Evolutionary conservation across 2,888 invertebrate genomes (phyloP), one percentile per base, ranked within the genome.

Genomic region (Amiota communis): DNA sequence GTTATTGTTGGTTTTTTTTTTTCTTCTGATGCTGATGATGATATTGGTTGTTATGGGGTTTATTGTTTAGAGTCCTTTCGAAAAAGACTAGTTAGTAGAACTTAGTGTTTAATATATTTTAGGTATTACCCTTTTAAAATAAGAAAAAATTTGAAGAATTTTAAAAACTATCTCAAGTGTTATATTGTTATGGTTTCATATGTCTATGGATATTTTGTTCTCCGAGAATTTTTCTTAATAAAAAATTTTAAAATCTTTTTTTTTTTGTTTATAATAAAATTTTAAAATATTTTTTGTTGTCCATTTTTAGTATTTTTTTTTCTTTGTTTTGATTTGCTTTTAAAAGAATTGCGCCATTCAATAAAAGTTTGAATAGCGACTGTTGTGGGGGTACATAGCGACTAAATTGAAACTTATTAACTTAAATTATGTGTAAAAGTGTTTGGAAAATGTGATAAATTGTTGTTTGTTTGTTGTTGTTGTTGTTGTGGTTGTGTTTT

Each of bases 41-140:
- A 36, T 36, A 6, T 36, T 36, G 36, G 36, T 36, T 36, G 3
- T 36, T 36, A 6, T 23, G 23, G 23, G 36, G 1, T 23, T 23
- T 23, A 83, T 83, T 85, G 88, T 88, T 88, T 88, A 88, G 88
- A 88, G 88, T 88, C 89, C 88, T 88, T 88, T 88, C 87, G 83
- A 75, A 88, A 88, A 88, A 88, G 88, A 88, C 88, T 88, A 86
- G 83, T 51, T n/a, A 86, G 83, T n/a, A 86, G 83, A 79, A 81
- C 80, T 81, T 81, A 80, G 79, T 20, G 23, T 20, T n/a, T 15
- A 20, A 57, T n/a, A n/a, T n/a, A n/a, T n/a, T 57, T 57, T 36
- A 36, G 20, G 8, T 59, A 20, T 20, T 13, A 15, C 20, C 20
- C 17, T 59, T 59, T 59, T 59, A 59, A 59, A 15, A 20, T 15